A percentile compares a stretch with the other conserved stretches of the same genome.
Conservation (phyloP, 2,888 invertebrate species). For the Eupithecia centaureata region DNA sequence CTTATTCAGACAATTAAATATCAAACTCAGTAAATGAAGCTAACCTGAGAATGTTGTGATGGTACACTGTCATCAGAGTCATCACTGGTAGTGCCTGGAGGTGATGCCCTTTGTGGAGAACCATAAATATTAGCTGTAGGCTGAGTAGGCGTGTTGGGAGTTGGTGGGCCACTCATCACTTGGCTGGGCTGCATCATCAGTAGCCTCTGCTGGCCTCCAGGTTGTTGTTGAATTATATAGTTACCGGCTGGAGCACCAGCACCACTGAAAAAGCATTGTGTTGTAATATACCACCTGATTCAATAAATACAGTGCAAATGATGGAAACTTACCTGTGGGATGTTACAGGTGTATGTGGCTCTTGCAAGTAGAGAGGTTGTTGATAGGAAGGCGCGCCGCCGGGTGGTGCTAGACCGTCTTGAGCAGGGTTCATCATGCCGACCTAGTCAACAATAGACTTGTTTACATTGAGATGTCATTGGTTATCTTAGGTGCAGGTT, state of each 20-base stretch:
- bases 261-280: slow-evolving; percentile 55
- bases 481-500: background rate
- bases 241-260: slow-evolving; percentile 84
- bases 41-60: slow-evolving; percentile 85
- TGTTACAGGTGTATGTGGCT: slow-evolving; percentile 79
- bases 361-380: slow-evolving; percentile 88
- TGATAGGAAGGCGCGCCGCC: slow-evolving; percentile 86
- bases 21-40: background rate
- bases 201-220: slow-evolving; percentile 81
- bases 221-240: slow-evolving; percentile 85
- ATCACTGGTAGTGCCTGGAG: slow-evolving; percentile 91
- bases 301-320: background rate
- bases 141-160: slow-evolving; percentile 74
- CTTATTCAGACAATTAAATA: background rate
- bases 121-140: slow-evolving; percentile 71
- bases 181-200: slow-evolving; percentile 82
- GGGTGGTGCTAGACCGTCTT: slow-evolving; percentile 85
- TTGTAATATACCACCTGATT: background rate
- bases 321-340: slow-evolving; percentile 67
- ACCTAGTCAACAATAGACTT: slow-evolving; percentile 63
- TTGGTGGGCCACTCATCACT: slow-evolving; percentile 78
- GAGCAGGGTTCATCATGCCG: slow-evolving; percentile 86
- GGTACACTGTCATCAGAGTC: slow-evolving; percentile 92
- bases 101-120: slow-evolving; percentile 86
- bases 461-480: slow-evolving; percentile 7